phyloP scores from a whole-genome alignment of 2,113 vertebrate species.

The Epinephelus cyanopodus region DNA sequence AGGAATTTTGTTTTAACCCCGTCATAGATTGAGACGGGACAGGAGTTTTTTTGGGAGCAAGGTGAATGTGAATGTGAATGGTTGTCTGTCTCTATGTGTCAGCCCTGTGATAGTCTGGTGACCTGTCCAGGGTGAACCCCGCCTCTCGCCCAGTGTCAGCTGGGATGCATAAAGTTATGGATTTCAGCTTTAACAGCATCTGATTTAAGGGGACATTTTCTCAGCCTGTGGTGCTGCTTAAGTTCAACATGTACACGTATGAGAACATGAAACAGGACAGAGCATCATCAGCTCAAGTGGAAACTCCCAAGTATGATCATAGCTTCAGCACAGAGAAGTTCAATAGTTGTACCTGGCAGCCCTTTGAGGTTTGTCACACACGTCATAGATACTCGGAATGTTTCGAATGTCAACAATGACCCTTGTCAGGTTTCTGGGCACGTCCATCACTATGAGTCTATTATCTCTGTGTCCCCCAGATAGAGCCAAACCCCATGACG shows the following conservation, averaged over 20 bases:
- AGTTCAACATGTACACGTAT: not conserved
- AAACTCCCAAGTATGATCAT: not conserved
- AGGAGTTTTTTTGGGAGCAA: no score
- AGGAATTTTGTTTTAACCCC: no score
- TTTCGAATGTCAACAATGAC: constrained; percentile 30
- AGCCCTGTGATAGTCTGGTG: no score
- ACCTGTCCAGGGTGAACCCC: no score
- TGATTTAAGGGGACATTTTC: not conserved
- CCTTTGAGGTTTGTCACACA: constrained; percentile 40
- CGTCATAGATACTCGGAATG: constrained; percentile 69
- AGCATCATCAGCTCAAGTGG: not conserved
- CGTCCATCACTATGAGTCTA: not conserved
- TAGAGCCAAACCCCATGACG: no score
- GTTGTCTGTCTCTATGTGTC: no score
- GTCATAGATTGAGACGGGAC: no score
- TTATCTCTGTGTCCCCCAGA: not conserved
- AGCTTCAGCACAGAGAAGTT: not conserved
- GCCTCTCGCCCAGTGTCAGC: no score
- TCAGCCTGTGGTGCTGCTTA: not conserved
- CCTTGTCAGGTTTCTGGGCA: not conserved
- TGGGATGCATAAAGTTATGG: not conserved
- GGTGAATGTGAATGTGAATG: no score
- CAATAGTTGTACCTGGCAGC: constrained; percentile 20
- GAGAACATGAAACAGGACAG: not conserved
- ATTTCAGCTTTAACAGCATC: constrained; percentile 9